phyloP scores from a whole-genome alignment of 2,888 invertebrate species.

The Chloroclystis v-ata region DNA sequence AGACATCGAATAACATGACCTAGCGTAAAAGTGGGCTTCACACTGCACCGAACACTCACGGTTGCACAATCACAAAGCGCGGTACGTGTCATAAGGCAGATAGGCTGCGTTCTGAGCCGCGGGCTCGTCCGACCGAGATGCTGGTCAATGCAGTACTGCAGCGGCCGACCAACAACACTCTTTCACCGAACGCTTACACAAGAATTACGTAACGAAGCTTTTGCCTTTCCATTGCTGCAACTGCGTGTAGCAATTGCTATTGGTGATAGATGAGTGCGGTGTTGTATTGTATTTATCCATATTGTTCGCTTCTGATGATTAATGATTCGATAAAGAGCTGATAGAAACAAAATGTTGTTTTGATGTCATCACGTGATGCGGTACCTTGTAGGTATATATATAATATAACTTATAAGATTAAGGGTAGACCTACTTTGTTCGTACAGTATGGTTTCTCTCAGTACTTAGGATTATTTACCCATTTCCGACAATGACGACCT shows the following conservation, averaged over 20 bases:
- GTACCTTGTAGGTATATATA: no score
- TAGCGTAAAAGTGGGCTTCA: constrained; percentile 16
- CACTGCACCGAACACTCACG: constrained; percentile 31
- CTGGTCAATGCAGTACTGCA: constrained; percentile 60
- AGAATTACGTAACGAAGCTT: constrained; percentile 61
- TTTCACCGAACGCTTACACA: constrained; percentile 68
- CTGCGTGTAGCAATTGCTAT: constrained; percentile 50
- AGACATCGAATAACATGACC: constrained; percentile 14
- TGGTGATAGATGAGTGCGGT: constrained; percentile 32
- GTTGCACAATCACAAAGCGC: constrained; percentile 31
- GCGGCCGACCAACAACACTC: constrained; percentile 46
- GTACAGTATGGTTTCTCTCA: constrained; percentile 15
- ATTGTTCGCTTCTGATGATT: no score
- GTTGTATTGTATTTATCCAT: constrained; percentile 9
- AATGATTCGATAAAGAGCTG: no score
- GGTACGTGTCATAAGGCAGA: constrained; percentile 8
- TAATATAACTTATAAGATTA: no score
- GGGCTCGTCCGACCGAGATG: constrained; percentile 47
- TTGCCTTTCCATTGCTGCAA: constrained; percentile 66
- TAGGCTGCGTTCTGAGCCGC: constrained; percentile 18
- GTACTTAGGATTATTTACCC: constrained; percentile 21
- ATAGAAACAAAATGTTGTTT: no score
- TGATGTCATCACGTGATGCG: no score
- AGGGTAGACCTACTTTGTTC: no score
- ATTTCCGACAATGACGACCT: constrained; percentile 23